Evolutionary conservation across 2,113 vertebrate genomes (phyloP).

Genomic region (Zosterops lateralis): DNA sequence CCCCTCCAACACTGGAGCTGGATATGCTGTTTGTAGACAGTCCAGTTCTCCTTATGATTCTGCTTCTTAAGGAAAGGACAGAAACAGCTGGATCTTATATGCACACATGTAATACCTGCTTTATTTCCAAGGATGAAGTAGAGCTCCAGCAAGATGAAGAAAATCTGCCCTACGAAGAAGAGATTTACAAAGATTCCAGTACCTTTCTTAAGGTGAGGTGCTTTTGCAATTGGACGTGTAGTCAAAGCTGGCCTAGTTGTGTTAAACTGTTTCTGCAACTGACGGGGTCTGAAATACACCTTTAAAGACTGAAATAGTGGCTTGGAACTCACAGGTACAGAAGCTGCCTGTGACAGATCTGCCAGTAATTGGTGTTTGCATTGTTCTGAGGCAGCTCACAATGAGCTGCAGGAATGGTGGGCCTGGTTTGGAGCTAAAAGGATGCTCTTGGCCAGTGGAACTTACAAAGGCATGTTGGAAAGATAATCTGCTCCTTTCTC

Average conservation of each 20-base stretch:
- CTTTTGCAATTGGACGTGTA: not conserved
- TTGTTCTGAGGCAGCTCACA: not conserved
- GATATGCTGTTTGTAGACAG: not conserved
- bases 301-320: not conserved
- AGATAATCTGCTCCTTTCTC: not conserved
- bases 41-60: not conserved
- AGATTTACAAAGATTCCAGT: conserved; percentile 97
- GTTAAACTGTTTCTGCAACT: not conserved
- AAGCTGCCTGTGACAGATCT: not conserved
- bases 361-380: not conserved
- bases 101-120: not conserved
- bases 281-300: not conserved
- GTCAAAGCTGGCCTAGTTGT: not conserved
- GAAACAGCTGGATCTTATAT: not conserved
- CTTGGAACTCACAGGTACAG: not conserved
- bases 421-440: not conserved
- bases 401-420: not conserved
- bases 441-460: not conserved
- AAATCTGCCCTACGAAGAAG: conserved; percentile 89
- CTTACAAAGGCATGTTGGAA: not conserved
- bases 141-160: conserved; percentile 90
- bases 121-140: conserved; percentile 84
- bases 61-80: not conserved
- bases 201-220: conserved; percentile 92
- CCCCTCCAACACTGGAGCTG: not conserved